These are phyloP conservation scores for Gasterosteus aculeatus DNA, from an alignment of 2,113 vertebrate genomes.

Conservation along the genomic window DNA sequence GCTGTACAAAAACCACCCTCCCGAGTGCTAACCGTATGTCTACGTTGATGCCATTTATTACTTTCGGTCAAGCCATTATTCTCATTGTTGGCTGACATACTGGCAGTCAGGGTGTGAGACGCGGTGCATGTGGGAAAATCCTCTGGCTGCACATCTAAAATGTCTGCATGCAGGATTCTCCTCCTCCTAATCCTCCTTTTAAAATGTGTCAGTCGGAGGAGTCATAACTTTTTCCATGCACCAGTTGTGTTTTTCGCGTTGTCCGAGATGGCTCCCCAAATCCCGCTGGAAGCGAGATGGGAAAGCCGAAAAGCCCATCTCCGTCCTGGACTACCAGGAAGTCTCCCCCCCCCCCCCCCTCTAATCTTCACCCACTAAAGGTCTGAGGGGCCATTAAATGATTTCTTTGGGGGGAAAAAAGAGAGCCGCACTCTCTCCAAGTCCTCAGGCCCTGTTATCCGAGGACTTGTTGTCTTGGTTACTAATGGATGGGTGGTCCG, in stretches of 20 bases:
- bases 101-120: neutral
- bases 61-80: neutral
- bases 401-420: constrained; percentile 14
- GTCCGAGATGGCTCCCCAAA: constrained; percentile 5
- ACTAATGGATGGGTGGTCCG: constrained; percentile 49
- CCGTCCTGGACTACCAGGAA: constrained; percentile 12
- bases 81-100: neutral
- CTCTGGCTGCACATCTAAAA: constrained; percentile 15
- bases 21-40: neutral
- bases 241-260: constrained; percentile 8
- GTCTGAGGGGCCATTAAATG: constrained; percentile 58
- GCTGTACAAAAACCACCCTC: no score
- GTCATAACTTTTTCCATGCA: neutral
- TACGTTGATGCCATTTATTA: neutral
- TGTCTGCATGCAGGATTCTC: constrained; percentile 17
- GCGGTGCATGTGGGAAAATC: constrained; percentile 11
- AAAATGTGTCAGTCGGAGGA: neutral
- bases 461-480: constrained; percentile 50
- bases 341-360: constrained; percentile 36
- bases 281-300: constrained; percentile 9
- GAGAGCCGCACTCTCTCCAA: constrained; percentile 26
- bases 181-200: neutral
- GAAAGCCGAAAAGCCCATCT: constrained; percentile 2
- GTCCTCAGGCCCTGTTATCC: constrained; percentile 43
- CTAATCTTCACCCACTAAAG: constrained; percentile 17